Conservation (phyloP, 2,113 vertebrate genomes). For the Hemiprocne comata region DNA sequence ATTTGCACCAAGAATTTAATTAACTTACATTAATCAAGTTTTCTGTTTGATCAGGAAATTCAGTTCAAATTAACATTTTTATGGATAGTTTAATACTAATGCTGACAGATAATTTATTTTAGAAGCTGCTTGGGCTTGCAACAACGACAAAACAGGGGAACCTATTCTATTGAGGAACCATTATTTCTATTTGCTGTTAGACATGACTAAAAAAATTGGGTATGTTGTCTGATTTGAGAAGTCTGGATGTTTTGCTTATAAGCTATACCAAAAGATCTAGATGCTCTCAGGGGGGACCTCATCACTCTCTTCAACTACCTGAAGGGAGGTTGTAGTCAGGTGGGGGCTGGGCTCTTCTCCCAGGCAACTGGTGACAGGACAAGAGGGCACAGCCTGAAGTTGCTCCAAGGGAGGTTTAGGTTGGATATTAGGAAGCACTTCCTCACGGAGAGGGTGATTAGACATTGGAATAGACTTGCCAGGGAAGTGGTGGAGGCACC, state of each 20-base stretch:
- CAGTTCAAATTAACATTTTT: constrained; percentile 29
- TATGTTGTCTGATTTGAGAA: not conserved
- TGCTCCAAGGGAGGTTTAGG: too few species aligned
- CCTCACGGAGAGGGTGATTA: too few species aligned
- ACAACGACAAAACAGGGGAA: not conserved
- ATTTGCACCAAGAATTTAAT: constrained; percentile 52
- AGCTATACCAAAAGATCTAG: not conserved
- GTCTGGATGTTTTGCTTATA: not conserved
- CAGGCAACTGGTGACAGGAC: too few species aligned
- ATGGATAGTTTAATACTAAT: constrained; percentile 1
- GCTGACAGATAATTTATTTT: constrained; percentile 5
- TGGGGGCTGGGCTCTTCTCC: too few species aligned
- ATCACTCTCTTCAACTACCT: too few species aligned
- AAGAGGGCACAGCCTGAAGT: too few species aligned
- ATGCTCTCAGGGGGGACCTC: too few species aligned
- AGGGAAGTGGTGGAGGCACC: too few species aligned
- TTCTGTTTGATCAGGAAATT: constrained; percentile 57
- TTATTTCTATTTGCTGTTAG: not conserved
- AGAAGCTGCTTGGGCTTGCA: not conserved
- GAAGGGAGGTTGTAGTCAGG: too few species aligned
- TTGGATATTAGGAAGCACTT: too few species aligned
- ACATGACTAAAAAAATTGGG: not conserved
- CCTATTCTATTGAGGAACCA: not conserved
- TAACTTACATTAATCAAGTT: constrained; percentile 54
- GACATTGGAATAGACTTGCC: too few species aligned